Percentiles rank a stretch among this genome's conserved stretches.
Evolutionary conservation across 2,797 vertebrate genomes (phyloP).

Genomic region (Echiichthys vipera): DNA sequence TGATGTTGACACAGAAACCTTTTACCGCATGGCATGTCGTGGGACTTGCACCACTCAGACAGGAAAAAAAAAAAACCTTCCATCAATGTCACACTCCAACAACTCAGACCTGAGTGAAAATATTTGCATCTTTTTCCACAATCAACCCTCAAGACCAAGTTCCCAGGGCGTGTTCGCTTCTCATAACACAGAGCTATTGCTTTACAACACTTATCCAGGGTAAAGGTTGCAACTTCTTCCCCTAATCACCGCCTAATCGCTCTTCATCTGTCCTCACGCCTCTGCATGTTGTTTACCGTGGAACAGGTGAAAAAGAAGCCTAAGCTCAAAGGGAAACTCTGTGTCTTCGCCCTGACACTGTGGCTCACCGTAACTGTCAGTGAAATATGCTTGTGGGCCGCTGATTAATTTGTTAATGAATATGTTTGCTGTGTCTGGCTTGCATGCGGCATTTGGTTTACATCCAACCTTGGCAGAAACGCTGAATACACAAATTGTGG

Average conservation of each 20-base stretch:
- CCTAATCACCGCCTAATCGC: conserved; percentile 48
- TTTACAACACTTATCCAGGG: conserved; percentile 62
- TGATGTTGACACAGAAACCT: conserved; percentile 83
- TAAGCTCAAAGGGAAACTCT: conserved; percentile 65
- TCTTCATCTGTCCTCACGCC: conserved; percentile 42
- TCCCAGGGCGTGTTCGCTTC: conserved; percentile 62
- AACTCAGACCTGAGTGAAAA: conserved; percentile 72
- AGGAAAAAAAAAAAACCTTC: conserved; percentile 53
- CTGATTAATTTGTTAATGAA: conserved; percentile 78
- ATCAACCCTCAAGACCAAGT: conserved; percentile 59
- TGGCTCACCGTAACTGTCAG: conserved; percentile 43
- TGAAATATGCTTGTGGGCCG: conserved; percentile 56
- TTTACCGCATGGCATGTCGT: conserved; percentile 74
- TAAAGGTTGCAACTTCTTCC: conserved; percentile 47
- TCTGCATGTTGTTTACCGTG: conserved; percentile 59
- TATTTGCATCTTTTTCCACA: conserved; percentile 75
- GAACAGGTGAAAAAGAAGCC: conserved; percentile 67
- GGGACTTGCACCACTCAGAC: conserved; percentile 65
- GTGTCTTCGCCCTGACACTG: conserved; percentile 45
- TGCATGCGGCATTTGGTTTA: conserved; percentile 65
- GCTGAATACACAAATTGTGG: conserved; percentile 61
- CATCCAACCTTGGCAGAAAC: conserved; percentile 69
- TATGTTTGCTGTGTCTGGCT: conserved; percentile 68
- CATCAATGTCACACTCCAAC: conserved; percentile 76
- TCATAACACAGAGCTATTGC: conserved; percentile 66